A percentile compares a stretch with the other conserved stretches of the same genome.
Conservation (phyloP, 2,797 vertebrate genomes). For the Borostomias antarcticus region DNA sequence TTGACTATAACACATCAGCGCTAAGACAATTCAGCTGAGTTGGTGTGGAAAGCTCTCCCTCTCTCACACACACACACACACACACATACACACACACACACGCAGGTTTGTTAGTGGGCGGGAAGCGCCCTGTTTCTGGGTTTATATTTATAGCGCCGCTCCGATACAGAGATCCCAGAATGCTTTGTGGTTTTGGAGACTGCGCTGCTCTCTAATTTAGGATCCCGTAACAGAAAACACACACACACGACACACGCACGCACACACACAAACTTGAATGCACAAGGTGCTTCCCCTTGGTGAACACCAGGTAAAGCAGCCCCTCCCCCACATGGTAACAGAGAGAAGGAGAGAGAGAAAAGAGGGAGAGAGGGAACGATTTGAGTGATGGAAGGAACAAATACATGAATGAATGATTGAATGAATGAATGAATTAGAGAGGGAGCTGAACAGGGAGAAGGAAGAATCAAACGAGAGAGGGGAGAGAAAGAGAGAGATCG, state of each 20-base stretch:
- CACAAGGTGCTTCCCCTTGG: neutral
- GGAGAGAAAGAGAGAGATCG: slow-evolving; percentile 7
- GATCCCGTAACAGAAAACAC: slow-evolving; percentile 60
- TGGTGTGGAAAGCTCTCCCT: neutral
- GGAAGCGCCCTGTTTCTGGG: slow-evolving; percentile 65
- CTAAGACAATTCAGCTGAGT: neutral
- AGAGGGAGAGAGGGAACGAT: slow-evolving; percentile 14
- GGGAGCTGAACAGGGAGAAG: no score
- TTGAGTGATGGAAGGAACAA: neutral
- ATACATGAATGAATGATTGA: neutral
- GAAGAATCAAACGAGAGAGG: neutral
- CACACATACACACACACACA: slow-evolving; percentile 12
- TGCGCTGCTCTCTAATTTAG: slow-evolving; percentile 75
- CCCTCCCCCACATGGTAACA: neutral
- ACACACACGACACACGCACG: neutral
- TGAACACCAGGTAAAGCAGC: slow-evolving; percentile 24
- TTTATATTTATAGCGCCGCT: slow-evolving; percentile 73
- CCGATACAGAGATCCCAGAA: slow-evolving; percentile 67
- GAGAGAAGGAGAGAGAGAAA: slow-evolving; percentile 25
- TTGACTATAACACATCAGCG: no score
- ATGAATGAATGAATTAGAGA: neutral
- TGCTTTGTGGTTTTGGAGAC: slow-evolving; percentile 73
- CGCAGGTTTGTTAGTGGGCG: slow-evolving; percentile 42
- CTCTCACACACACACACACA: slow-evolving; percentile 28
- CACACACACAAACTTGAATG: neutral